A percentile compares a stretch with the other conserved stretches of the same genome.
Evolutionary conservation across 2,113 vertebrate genomes (phyloP).

Genomic region (Chinchilla lanigera): DNA sequence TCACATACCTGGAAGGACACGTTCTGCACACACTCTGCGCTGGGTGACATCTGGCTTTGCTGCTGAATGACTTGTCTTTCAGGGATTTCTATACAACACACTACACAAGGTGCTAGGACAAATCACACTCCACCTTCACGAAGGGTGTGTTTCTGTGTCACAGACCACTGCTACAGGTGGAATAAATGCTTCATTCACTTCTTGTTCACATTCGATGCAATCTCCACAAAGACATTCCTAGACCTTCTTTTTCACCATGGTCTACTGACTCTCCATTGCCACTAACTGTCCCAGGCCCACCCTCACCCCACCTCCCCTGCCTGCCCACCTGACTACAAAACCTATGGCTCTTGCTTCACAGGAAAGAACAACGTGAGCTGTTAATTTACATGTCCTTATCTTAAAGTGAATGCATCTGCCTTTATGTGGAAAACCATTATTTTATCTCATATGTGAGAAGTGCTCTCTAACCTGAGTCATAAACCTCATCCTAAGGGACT

Average conservation of each 20-base stretch:
- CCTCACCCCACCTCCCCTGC: too few relatives aligned
- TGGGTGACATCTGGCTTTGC: fast-evolving
- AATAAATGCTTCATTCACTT: not conserved
- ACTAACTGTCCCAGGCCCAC: not conserved
- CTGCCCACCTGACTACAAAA: too few relatives aligned
- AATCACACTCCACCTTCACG: not conserved
- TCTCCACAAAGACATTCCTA: not conserved
- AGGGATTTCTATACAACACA: fast-evolving
- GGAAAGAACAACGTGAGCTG: not conserved
- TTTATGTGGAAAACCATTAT: not conserved
- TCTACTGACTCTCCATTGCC: too few relatives aligned
- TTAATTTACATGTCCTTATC: not conserved
- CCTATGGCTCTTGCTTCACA: not conserved
- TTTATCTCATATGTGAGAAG: not conserved
- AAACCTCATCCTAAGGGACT: not conserved
- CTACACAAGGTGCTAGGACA: fast-evolving
- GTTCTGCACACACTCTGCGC: fast-evolving
- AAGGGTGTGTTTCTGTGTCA: not conserved
- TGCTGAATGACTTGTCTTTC: fast-evolving
- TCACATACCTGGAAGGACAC: too few relatives aligned
- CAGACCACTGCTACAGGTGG: too few relatives aligned
- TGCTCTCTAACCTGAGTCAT: not conserved
- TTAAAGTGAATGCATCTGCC: not conserved
- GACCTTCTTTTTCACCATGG: not conserved
- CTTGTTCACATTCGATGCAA: fast-evolving